Evolutionary conservation across 2,888 invertebrate genomes (phyloP).

Genomic region (Stictocephala bisonia): DNA sequence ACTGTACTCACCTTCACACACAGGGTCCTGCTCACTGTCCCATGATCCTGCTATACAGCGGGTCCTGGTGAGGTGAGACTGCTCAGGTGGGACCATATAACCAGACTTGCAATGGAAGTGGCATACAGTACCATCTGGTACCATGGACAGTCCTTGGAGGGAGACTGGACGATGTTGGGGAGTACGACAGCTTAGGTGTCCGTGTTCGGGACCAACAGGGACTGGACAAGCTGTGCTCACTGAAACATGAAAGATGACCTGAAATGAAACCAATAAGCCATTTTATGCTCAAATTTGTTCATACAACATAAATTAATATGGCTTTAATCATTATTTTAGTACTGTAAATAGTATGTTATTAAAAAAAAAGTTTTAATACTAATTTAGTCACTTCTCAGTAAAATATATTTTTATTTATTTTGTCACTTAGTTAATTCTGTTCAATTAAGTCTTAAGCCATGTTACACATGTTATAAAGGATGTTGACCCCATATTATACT

Average conservation of each 20-base stretch:
- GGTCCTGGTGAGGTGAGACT: conserved; percentile 2
- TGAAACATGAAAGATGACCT: no score
- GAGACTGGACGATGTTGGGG: conserved; percentile 37
- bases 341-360: no score
- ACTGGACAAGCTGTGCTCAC: conserved; percentile 42
- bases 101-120: conserved; percentile 43
- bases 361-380: no score
- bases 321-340: no score
- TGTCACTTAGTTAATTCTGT: no score
- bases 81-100: conserved; percentile 29
- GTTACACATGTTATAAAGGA: no score
- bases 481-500: neutral
- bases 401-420: no score
- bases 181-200: conserved; percentile 41
- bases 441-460: no score
- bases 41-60: conserved; percentile 43
- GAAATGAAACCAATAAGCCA: no score
- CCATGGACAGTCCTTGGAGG: neutral
- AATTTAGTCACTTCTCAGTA: no score
- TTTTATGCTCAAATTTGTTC: no score
- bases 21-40: conserved; percentile 43
- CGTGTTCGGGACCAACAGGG: conserved; percentile 35
- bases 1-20: conserved; percentile 47
- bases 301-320: no score
- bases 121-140: conserved; percentile 46